Percentiles rank a stretch among this genome's conserved stretches.
Evolutionary conservation across 2,113 vertebrate genomes (phyloP).

Genomic region (Microcebus ravelobensis): DNA sequence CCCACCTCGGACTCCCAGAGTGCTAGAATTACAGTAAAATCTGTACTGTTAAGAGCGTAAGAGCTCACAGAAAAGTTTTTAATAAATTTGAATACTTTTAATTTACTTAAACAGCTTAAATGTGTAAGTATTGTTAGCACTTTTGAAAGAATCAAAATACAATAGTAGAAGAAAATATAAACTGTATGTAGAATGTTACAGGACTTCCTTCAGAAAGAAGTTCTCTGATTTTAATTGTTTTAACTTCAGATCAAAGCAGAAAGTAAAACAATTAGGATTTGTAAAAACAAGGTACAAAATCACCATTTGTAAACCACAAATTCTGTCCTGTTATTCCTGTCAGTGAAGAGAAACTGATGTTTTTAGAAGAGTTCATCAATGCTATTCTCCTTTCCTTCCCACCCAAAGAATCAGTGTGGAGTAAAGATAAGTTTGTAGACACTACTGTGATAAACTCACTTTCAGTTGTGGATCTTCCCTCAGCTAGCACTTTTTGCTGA

Average conservation of each 20-base stretch:
- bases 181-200: background rate
- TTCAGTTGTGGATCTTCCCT: background rate
- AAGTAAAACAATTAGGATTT: background rate
- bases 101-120: constrained; percentile 3
- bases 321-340: background rate
- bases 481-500: background rate
- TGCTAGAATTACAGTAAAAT: background rate
- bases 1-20: no score
- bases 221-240: constrained; percentile 44
- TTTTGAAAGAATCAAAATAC: background rate
- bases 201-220: constrained; percentile 26
- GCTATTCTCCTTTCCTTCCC: accelerated
- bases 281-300: background rate
- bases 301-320: background rate
- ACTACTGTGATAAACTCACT: background rate
- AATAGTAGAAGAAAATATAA: background rate
- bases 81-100: background rate
- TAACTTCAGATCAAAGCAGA: background rate
- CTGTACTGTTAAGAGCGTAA: background rate
- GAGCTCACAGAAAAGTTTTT: background rate
- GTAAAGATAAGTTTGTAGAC: background rate
- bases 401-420: background rate
- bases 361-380: background rate
- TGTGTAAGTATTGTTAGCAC: background rate
- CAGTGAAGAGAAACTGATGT: background rate